Conservation (phyloP, 2,888 invertebrate genomes). For the Phoronis australis region DNA sequence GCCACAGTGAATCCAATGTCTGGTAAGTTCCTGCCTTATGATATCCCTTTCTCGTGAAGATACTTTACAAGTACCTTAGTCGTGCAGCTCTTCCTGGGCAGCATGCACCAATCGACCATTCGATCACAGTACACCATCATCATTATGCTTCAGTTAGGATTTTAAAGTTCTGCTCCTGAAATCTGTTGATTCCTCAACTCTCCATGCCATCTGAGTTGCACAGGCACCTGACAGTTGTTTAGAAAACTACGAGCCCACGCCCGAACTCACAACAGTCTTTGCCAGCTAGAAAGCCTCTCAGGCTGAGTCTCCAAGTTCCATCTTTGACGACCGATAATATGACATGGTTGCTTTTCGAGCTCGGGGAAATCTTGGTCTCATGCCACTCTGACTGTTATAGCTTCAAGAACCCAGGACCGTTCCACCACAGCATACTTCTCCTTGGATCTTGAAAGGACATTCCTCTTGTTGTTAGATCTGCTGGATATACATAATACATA, state of each 20-base stretch:
- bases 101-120: slow-evolving; percentile 3
- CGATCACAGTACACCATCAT: background rate
- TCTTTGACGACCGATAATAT: too few species aligned
- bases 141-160: slow-evolving; percentile 4
- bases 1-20: slow-evolving; percentile 2
- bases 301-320: too few species aligned
- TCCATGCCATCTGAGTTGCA: background rate
- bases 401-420: too few species aligned
- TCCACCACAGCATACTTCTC: too few species aligned
- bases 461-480: too few species aligned
- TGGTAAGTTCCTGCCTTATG: slow-evolving; percentile 10
- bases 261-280: background rate
- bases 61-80: slow-evolving; percentile 8
- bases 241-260: slow-evolving; percentile 3
- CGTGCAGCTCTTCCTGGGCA: background rate
- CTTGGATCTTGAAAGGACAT: too few species aligned
- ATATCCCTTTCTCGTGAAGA: slow-evolving; percentile 7
- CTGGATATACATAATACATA: too few species aligned
- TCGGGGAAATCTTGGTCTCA: too few species aligned
- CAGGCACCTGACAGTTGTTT: too few species aligned
- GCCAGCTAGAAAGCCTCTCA: too few species aligned
- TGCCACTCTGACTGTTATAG: too few species aligned
- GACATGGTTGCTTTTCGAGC: too few species aligned
- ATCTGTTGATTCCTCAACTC: background rate
- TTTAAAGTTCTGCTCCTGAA: background rate